Base-by-base conservation (phyloP, 1,140 invertebrate species). In the Lethocerus indicus region DNA sequence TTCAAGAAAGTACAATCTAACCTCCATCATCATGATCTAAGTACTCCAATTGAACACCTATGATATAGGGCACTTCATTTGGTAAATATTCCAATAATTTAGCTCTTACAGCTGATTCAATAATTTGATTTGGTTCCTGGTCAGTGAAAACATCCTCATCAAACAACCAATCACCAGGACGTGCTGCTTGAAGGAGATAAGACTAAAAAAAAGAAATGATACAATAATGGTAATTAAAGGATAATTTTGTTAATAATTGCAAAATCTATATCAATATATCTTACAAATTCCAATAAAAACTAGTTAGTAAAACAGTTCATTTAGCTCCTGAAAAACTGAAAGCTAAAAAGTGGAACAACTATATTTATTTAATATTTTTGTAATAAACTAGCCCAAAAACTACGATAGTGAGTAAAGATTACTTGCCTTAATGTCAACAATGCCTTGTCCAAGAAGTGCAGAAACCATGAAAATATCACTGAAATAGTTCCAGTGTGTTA, bases 401-500 rank as follows among this genome's bases (percentile, higher is more conserved):
- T 47, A 29, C n/a, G 36, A n/a, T n/a, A n/a, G n/a, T n/a, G n/a
- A 50, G 44, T 43, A 25, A 24, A 44, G 28, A 20, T 40, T 39
- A 57, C 57, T 65, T 69, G 87, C 82, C 64, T 76, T 76, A 18
- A 92, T 65, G 57, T 81, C 75, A 21, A 73, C 66, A 28, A 90
- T 62, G n/a, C 88, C 88, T 65, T 78, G 76, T 39, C 78, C 76
- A 42, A 75, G 76, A 27, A 90, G 61, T 0, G 89, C 83, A 20
- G 90, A 94, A 9, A 93, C 70, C 70, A 94, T 80, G 61, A 96
- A 96, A 20, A 95, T 78, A 60, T 86, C 75, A 13, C 71, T 67
- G 60, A 95, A 95, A 54, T 79, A 60, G 37, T 77, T 75, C 77
- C 82, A 90, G 3, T 77, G 75, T 21, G 62, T 63, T 29, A 68